Evolutionary conservation across 2,797 vertebrate genomes (phyloP).

Genomic region (Sphenodon punctatus): DNA sequence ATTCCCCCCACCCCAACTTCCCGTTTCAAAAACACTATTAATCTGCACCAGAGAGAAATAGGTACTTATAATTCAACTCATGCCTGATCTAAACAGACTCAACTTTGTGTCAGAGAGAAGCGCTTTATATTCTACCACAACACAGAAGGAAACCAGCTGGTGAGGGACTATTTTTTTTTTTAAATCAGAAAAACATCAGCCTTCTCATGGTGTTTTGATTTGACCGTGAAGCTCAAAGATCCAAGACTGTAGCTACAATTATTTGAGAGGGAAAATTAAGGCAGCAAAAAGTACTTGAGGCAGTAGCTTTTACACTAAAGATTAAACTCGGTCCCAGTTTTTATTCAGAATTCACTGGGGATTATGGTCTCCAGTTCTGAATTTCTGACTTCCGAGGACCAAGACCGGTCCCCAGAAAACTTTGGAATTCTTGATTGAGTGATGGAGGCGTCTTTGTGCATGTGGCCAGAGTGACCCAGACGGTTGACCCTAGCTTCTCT

Average conservation of each 20-base stretch:
- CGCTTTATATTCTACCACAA: background rate
- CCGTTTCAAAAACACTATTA: background rate
- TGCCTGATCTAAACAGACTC: background rate
- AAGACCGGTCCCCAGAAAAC: too few species aligned
- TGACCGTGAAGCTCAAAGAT: background rate
- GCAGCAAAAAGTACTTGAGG: background rate
- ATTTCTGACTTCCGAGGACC: too few species aligned
- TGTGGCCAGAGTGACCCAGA: too few species aligned
- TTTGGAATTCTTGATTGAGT: too few species aligned
- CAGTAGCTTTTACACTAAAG: background rate
- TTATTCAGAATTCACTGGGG: too few species aligned
- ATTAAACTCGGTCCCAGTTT: too few species aligned
- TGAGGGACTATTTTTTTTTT: background rate
- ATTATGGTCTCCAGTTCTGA: too few species aligned
- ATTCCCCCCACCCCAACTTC: too few species aligned
- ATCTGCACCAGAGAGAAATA: background rate
- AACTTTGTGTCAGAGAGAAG: background rate
- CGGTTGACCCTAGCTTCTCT: too few species aligned
- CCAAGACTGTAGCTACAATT: background rate
- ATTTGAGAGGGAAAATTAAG: background rate
- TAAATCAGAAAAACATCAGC: background rate
- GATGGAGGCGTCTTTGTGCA: too few species aligned
- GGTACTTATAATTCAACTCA: background rate
- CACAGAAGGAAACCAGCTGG: background rate
- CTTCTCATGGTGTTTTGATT: background rate